These are phyloP conservation scores for Meganola albula DNA, from an alignment of 2,888 invertebrate genomes.

Conservation along the genomic window DNA sequence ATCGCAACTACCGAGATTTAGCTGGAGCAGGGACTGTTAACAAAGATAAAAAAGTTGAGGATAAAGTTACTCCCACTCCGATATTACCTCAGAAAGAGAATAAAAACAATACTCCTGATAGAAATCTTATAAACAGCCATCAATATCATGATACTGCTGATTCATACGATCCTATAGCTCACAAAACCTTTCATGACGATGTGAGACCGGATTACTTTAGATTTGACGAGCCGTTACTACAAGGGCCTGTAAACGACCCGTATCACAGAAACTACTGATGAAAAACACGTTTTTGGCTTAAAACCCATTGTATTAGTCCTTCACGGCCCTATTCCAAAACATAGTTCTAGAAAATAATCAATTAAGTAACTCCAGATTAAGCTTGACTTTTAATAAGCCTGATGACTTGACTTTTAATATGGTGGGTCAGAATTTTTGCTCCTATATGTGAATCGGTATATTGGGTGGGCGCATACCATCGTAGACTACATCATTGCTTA, in stretches of 20 bases:
- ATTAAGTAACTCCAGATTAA: too few relatives aligned
- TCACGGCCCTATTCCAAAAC: too few relatives aligned
- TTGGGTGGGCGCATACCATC: too few relatives aligned
- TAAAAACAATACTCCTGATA: constrained; percentile 40
- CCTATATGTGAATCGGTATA: too few relatives aligned
- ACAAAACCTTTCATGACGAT: constrained; percentile 56
- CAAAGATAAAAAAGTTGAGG: constrained; percentile 65
- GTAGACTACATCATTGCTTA: too few relatives aligned
- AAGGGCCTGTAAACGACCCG: constrained; percentile 55
- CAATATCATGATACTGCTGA: constrained; percentile 61
- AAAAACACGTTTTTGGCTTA: not conserved
- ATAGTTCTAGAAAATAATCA: too few relatives aligned
- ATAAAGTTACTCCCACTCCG: constrained; percentile 68
- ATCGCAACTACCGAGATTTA: constrained; percentile 64
- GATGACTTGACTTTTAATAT: too few relatives aligned
- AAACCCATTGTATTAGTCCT: too few relatives aligned
- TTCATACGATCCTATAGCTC: constrained; percentile 48
- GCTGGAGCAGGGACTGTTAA: constrained; percentile 55
- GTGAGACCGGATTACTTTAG: constrained; percentile 57
- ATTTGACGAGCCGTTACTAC: constrained; percentile 65
- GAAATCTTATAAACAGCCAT: constrained; percentile 64
- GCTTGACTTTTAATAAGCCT: too few relatives aligned
- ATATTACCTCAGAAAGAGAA: constrained; percentile 64
- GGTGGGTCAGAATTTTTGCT: too few relatives aligned
- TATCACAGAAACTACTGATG: constrained; percentile 65